phyloP scores from a whole-genome alignment of 2,888 invertebrate species.

The Bellardia pandia region DNA sequence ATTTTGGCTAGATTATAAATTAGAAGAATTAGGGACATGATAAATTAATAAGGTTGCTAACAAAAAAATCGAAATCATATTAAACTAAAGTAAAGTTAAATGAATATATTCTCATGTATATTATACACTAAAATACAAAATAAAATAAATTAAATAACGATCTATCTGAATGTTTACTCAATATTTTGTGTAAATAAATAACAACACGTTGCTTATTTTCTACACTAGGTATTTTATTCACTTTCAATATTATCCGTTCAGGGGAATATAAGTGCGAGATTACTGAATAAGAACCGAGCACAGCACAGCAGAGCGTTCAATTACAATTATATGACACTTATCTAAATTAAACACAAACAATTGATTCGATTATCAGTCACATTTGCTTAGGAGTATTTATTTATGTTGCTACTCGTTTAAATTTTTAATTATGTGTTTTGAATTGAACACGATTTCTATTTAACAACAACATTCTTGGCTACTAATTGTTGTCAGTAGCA shows the following conservation, averaged over 20 bases:
- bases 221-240: neutral
- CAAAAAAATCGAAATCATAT: too few relatives aligned
- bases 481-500: too few relatives aligned
- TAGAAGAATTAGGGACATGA: too few relatives aligned
- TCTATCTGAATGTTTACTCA: neutral
- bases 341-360: constrained; percentile 39
- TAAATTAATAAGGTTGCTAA: too few relatives aligned
- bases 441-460: neutral
- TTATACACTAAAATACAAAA: too few relatives aligned
- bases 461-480: neutral
- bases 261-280: constrained; percentile 21
- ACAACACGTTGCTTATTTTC: constrained; percentile 43
- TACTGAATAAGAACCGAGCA: neutral
- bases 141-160: neutral
- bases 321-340: constrained; percentile 22
- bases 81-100: too few relatives aligned
- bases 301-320: neutral
- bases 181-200: constrained; percentile 43
- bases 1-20: too few relatives aligned
- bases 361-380: constrained; percentile 22
- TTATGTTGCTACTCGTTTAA: neutral
- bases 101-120: too few relatives aligned
- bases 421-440: constrained; percentile 33
- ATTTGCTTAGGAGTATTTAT: neutral
- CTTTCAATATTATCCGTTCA: neutral